phyloP scores from a whole-genome alignment of 2,797 vertebrate species.

The Phrynocephalus guinanensis region DNA sequence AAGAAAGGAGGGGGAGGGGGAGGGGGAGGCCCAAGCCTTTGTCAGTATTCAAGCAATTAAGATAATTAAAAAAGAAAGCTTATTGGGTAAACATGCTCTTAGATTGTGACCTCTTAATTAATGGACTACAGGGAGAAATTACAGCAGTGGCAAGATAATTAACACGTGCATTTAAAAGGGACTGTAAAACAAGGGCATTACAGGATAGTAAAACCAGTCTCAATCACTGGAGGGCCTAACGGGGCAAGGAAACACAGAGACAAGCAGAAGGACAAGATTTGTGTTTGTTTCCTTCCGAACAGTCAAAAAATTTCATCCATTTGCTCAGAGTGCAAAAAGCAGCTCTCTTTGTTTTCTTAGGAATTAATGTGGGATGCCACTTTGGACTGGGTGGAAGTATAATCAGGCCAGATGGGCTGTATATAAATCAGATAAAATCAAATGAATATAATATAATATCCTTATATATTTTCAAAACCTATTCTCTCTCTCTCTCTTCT shows the following conservation, averaged over 20 bases:
- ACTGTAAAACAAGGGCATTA: conserved; percentile 83
- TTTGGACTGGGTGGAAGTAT: neutral
- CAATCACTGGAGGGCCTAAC: conserved; percentile 65
- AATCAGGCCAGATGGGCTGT: neutral
- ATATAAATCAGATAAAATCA: no score
- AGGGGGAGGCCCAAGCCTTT: conserved; percentile 81
- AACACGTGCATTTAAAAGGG: conserved; percentile 82
- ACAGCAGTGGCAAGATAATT: conserved; percentile 90
- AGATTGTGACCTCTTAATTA: conserved; percentile 98
- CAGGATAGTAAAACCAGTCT: conserved; percentile 90
- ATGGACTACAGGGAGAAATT: conserved; percentile 90
- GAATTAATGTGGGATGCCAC: rapidly evolving
- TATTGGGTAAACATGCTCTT: conserved; percentile 97
- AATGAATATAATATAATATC: neutral
- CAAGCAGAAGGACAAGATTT: conserved; percentile 44
- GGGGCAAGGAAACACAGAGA: conserved; percentile 55
- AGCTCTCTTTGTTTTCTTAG: neutral
- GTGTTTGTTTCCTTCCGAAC: conserved; percentile 58
- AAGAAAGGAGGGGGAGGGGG: conserved; percentile 57
- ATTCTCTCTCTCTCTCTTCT: no score
- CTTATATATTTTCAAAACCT: no score
- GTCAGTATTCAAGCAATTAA: conserved; percentile 84
- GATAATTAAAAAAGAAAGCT: conserved; percentile 98
- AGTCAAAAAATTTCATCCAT: conserved; percentile 8
- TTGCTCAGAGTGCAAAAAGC: conserved; percentile 31